Base-by-base conservation (phyloP, 2,888 invertebrate species). In the Buathra laborator region DNA sequence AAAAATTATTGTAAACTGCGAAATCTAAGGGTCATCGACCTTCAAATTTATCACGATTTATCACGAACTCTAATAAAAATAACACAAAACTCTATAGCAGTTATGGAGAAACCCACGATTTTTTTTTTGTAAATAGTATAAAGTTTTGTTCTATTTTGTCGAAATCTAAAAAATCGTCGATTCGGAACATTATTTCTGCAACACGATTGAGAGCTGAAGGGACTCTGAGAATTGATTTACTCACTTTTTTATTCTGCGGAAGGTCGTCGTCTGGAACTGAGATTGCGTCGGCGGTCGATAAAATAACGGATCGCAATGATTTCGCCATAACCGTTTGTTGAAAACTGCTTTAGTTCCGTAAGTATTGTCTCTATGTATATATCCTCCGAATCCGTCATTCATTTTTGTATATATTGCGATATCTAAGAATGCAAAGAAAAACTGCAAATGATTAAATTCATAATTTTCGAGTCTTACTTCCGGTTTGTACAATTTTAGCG, bases 121-220 rank as follows among this genome's bases (percentile, higher is more conserved):
- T 12, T 14, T 48, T 48, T 51, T 51, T 2, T 1, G 19, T 59
- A 12, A 16, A 44, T 62, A 44, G 12, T 14, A 24, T 46, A 2
- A 24, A 75, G 32, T 75, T 51, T 19, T 48, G 32, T 51, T 66
- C 75, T 53, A 48, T 75, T 51, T 51, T 51, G 16, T 32, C 46
- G 48, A 75, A 51, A 48, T 37, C 37, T 16, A n/a, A 0, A 51
- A 51, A 37, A 72, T 66, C 66, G 75, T n/a, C 66, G 66, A 29
- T 75, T 24, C 37, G 32, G 66, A 66, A 10, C 51, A 46, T 66
- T 51, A 29, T 12, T 66, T 51, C 66, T 66, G 64, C 14, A 37
- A 24, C 64, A 62, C 59, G 59, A 9, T 59, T 53, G 72, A 16
- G 56, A 62, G 24, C 43, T 24, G 14, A 14, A 74, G 72, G 62